phyloP scores from a whole-genome alignment of 2,888 invertebrate genomes.

The Dugesia japonica region DNA sequence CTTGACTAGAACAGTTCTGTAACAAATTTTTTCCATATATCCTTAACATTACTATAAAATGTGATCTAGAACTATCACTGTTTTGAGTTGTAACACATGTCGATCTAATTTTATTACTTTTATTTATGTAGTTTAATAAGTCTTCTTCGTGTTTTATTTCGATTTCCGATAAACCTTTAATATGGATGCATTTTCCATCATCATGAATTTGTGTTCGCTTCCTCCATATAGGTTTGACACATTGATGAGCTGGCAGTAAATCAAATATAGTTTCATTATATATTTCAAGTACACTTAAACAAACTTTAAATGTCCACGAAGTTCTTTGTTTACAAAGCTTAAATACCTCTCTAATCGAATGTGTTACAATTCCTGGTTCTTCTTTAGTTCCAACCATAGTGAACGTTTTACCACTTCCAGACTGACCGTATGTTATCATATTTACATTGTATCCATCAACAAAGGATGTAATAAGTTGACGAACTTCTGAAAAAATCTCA shows the following conservation, averaged over 20 bases:
- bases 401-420: constrained; percentile 29
- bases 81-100: constrained; percentile 23
- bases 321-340: constrained; percentile 24
- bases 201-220: constrained; percentile 28
- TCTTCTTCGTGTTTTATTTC: constrained; percentile 27
- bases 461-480: constrained; percentile 24
- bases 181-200: constrained; percentile 24
- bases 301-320: constrained; percentile 22
- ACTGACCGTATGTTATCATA: constrained; percentile 28
- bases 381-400: constrained; percentile 28
- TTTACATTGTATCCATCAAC: constrained; percentile 29
- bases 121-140: constrained; percentile 12
- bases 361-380: constrained; percentile 21
- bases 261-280: constrained; percentile 27
- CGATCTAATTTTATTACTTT: not conserved
- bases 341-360: constrained; percentile 25
- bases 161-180: constrained; percentile 26
- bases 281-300: constrained; percentile 22
- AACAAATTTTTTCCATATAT: constrained; percentile 21
- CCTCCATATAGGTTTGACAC: not conserved
- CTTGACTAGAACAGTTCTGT: constrained; percentile 25
- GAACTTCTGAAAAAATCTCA: constrained; percentile 24
- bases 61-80: constrained; percentile 25
- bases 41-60: constrained; percentile 29
- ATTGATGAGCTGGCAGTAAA: not conserved